A percentile compares a stretch with the other conserved stretches of the same genome.
These are phyloP conservation scores for Kuschelorhynchus macadamiae DNA, from an alignment of 2,888 invertebrate species.

Conservation along the genomic window DNA sequence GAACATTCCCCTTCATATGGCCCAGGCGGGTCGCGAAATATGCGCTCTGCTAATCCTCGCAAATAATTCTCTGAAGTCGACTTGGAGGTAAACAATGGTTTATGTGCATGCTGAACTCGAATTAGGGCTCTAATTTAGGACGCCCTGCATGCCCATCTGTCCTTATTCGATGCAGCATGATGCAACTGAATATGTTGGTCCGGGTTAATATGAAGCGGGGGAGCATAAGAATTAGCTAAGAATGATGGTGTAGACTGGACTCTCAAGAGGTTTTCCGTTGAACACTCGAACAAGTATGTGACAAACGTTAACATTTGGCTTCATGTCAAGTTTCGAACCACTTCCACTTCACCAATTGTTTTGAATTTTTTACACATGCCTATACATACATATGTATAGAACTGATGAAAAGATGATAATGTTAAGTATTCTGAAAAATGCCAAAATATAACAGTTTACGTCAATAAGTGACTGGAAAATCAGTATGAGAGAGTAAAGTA, in stretches of 20 bases:
- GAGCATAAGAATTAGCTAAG: conserved; percentile 8
- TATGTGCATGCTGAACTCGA: conserved; percentile 31
- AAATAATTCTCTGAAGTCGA: conserved; percentile 31
- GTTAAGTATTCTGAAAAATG: too few relatives aligned
- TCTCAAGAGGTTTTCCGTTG: too few relatives aligned
- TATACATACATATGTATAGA: too few relatives aligned
- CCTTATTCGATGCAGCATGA: conserved; percentile 11
- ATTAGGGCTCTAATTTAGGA: conserved; percentile 29
- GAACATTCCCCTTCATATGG: conserved; percentile 37
- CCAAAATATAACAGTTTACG: too few relatives aligned
- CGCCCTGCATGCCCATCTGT: conserved; percentile 27
- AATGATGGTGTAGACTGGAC: background rate
- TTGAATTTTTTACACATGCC: too few relatives aligned
- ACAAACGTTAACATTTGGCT: too few relatives aligned
- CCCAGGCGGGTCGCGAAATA: conserved; percentile 36
- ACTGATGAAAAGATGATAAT: too few relatives aligned
- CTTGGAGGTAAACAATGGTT: conserved; percentile 38
- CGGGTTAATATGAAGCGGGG: background rate
- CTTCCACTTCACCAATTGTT: too few relatives aligned
- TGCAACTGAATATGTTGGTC: conserved; percentile 7
- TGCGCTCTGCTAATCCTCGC: conserved; percentile 30
- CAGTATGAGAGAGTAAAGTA: too few relatives aligned
- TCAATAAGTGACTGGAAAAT: too few relatives aligned
- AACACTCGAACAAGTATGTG: too few relatives aligned
- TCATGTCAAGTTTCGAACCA: too few relatives aligned